These are phyloP conservation scores for Noctuana brunneofusca DNA, from an alignment of 2,888 invertebrate species.

Conservation along the genomic window DNA sequence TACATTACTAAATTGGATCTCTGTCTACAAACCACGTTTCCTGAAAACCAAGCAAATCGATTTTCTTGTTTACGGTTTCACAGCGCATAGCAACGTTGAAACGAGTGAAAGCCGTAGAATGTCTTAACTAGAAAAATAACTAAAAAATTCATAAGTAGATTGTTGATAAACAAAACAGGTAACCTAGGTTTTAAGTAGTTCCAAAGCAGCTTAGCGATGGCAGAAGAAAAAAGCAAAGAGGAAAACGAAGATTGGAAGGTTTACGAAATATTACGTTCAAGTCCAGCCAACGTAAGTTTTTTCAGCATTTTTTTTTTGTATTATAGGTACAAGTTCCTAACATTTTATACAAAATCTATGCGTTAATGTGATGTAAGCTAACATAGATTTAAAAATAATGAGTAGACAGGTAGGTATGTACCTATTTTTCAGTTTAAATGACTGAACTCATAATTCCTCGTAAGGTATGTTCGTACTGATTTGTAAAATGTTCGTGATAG, in stretches of 20 bases:
- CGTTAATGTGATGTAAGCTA: too few relatives aligned
- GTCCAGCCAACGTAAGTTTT: slow-evolving; percentile 80
- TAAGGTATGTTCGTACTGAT: too few relatives aligned
- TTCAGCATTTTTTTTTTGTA: too few relatives aligned
- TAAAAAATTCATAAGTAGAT: background rate
- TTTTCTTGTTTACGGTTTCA: slow-evolving; percentile 54
- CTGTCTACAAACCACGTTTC: background rate
- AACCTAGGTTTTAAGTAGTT: background rate
- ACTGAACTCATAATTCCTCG: too few relatives aligned
- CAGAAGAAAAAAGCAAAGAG: slow-evolving; percentile 69
- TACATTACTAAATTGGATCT: background rate
- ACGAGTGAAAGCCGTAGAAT: background rate
- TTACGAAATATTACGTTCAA: slow-evolving; percentile 86
- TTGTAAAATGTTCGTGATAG: too few relatives aligned
- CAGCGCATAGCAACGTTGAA: slow-evolving; percentile 52
- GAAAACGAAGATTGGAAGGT: slow-evolving; percentile 88
- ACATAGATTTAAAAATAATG: too few relatives aligned
- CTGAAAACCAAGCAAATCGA: slow-evolving; percentile 45
- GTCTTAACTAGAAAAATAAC: background rate
- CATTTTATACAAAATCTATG: too few relatives aligned
- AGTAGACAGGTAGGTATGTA: too few relatives aligned
- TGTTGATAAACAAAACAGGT: slow-evolving; percentile 10
- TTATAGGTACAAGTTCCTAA: too few relatives aligned
- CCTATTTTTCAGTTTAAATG: too few relatives aligned
- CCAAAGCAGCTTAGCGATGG: slow-evolving; percentile 51